These are phyloP conservation scores for Mesorhabditis spiculigera DNA, from an alignment of 2,888 invertebrate species.

Conservation along the genomic window DNA sequence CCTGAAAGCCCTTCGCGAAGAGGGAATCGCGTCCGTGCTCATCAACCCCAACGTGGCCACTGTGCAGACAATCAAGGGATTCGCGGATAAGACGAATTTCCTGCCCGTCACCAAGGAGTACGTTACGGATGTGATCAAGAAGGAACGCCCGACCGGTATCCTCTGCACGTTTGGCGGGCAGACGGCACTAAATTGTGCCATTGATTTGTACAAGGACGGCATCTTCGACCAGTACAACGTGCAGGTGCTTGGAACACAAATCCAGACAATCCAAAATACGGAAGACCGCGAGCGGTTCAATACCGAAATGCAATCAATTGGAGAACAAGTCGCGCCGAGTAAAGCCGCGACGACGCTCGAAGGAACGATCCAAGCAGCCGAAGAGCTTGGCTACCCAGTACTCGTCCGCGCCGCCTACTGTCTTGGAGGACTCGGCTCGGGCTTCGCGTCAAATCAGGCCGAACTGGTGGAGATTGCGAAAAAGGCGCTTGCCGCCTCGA, in stretches of 20 bases:
- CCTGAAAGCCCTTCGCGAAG: conserved; percentile 92
- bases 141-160: conserved; percentile 93
- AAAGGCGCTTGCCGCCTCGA: conserved; percentile 54
- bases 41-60: conserved; percentile 99
- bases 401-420: conserved; percentile 95
- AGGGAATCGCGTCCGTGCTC: conserved; percentile 86
- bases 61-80: conserved; percentile 95
- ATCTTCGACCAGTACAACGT: conserved; percentile 84
- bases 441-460: conserved; percentile 85
- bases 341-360: conserved; percentile 83
- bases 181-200: conserved; percentile 95
- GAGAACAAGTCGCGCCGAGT: conserved; percentile 82
- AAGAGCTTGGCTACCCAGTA: conserved; percentile 83
- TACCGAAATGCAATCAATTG: conserved; percentile 72
- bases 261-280: conserved; percentile 89
- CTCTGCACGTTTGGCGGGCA: conserved; percentile 96
- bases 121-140: conserved; percentile 87
- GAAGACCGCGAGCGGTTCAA: conserved; percentile 96
- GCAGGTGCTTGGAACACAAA: conserved; percentile 87
- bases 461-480: conserved; percentile 75
- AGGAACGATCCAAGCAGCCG: conserved; percentile 60
- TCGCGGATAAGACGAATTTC: conserved; percentile 97
- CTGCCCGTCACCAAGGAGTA: conserved; percentile 89
- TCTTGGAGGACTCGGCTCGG: conserved; percentile 94
- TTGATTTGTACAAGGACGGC: conserved; percentile 78